Evolutionary conservation across 1,140 invertebrate species (phyloP), one percentile per base, ranked within the genome.

Genomic region (Berghia stephanieae): DNA sequence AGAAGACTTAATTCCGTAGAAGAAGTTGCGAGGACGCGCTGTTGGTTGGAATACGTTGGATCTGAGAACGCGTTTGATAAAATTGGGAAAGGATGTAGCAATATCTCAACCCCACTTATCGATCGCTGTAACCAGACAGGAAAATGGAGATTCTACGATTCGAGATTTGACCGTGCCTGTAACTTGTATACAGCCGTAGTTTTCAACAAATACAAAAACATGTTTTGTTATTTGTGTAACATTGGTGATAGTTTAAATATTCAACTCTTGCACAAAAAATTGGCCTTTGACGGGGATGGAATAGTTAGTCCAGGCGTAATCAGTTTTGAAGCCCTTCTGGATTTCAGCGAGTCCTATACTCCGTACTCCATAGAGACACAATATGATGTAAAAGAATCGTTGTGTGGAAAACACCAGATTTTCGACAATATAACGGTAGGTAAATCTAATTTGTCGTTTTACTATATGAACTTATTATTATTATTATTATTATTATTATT

Each of bases 91-190:
- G n/a, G n/a, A 36, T 72, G 70, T n/a, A 16, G 13, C 31, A 38
- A 27, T 36, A 10, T 72, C 44, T 36, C 16, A 18, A 13, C 18
- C 27, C 70, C 70, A 8, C 38, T 75, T 38, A 66, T 75, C 31
- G 63, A 55, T 16, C 46, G 57, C 40, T 75, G 74, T 43, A 75
- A 75, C 60, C n/a, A 44, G 16, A 75, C 74, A 10, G 74, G 74
- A n/a, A 8, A 42, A n/a, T 75, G 74, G 74, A 8, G 10, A 3
- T 1, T 16, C n/a, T 75, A 75, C 60, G 74, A 75, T 43, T 31
- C 5, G 24, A 75, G 40, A 36, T 31, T 75, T 24, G 74, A 24
- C 24, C 57, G 44, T 24, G 74, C 74, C 3, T 75, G 74, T 21
- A 43, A 38, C 21, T 66, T 38, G 16, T 67, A 66, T 31, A 49